phyloP scores from a whole-genome alignment of 1,140 invertebrate genomes.

The Stegodyphus mimosarum region DNA sequence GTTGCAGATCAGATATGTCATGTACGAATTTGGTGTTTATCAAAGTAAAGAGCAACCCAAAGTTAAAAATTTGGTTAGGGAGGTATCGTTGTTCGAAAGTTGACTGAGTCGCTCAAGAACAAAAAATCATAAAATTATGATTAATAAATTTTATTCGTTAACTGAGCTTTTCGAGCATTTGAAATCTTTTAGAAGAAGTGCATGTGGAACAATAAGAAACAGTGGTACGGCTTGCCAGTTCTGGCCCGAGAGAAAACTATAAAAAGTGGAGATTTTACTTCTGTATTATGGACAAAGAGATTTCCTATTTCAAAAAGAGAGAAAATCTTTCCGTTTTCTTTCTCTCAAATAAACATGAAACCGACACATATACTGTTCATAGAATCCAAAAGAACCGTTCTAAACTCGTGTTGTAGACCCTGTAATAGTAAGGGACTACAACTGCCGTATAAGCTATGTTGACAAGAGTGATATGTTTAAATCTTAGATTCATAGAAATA shows the following conservation, averaged over 20 bases:
- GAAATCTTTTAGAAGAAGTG: slow-evolving; percentile 15
- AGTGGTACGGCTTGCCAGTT: slow-evolving; percentile 9
- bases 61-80: slow-evolving; percentile 8
- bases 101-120: slow-evolving; percentile 5
- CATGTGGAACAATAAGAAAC: slow-evolving; percentile 16
- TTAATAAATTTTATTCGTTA: slow-evolving; percentile 17
- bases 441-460: slow-evolving; percentile 8
- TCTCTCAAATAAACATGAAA: slow-evolving; percentile 29
- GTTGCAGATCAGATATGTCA: slow-evolving; percentile 39
- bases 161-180: neutral
- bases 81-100: slow-evolving; percentile 2
- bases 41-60: slow-evolving; percentile 1
- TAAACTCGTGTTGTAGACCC: slow-evolving; percentile 3
- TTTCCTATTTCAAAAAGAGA: slow-evolving; percentile 31
- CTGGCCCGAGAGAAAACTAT: slow-evolving; percentile 8
- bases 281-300: slow-evolving; percentile 23
- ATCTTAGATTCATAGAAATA: slow-evolving; percentile 19
- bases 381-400: neutral
- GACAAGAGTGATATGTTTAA: slow-evolving; percentile 38
- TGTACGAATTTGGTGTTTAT: slow-evolving; percentile 33
- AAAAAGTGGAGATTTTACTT: slow-evolving; percentile 20
- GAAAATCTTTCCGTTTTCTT: slow-evolving; percentile 30
- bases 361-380: neutral
- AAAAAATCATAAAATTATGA: slow-evolving; percentile 26
- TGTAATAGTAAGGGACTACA: slow-evolving; percentile 24